Evolutionary conservation across 92 coral and sea anemone genomes (phyloP).

Genomic region (Bergia sp.): DNA sequence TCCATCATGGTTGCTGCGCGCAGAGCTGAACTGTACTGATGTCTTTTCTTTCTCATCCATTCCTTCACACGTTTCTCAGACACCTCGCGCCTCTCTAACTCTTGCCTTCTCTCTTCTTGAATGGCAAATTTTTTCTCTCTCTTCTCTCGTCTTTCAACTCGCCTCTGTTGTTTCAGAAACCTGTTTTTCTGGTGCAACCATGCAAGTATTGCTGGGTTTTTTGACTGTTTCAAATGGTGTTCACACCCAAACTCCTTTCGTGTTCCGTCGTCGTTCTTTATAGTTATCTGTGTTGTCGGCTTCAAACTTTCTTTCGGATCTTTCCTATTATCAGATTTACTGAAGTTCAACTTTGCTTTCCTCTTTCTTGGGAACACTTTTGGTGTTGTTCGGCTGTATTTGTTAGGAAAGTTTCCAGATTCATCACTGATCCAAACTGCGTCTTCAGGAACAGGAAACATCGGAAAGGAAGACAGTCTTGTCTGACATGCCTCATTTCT

Average conservation of each 20-base stretch:
- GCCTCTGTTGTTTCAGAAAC: constrained; percentile 62
- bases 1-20: constrained; percentile 54
- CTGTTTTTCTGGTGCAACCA: constrained; percentile 88
- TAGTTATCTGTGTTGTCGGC: constrained; percentile 11
- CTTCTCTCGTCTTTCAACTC: constrained; percentile 71
- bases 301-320: constrained; percentile 24
- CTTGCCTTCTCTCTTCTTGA: constrained; percentile 66
- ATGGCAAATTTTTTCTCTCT: constrained; percentile 75
- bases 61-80: constrained; percentile 66
- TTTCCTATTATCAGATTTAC: neutral
- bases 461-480: constrained; percentile 71
- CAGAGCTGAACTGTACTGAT: constrained; percentile 34
- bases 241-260: constrained; percentile 75
- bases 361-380: constrained; percentile 4
- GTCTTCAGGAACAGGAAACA: constrained; percentile 79
- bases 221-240: constrained; percentile 81
- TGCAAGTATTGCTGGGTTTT: constrained; percentile 78
- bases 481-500: constrained; percentile 81
- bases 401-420: constrained; percentile 29
- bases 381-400: neutral
- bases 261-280: constrained; percentile 72
- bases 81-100: constrained; percentile 54
- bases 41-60: constrained; percentile 71
- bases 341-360: constrained; percentile 18
- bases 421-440: constrained; percentile 84